Base-by-base conservation (phyloP, 2,888 invertebrate genomes). In the Cotesia congregata region DNA sequence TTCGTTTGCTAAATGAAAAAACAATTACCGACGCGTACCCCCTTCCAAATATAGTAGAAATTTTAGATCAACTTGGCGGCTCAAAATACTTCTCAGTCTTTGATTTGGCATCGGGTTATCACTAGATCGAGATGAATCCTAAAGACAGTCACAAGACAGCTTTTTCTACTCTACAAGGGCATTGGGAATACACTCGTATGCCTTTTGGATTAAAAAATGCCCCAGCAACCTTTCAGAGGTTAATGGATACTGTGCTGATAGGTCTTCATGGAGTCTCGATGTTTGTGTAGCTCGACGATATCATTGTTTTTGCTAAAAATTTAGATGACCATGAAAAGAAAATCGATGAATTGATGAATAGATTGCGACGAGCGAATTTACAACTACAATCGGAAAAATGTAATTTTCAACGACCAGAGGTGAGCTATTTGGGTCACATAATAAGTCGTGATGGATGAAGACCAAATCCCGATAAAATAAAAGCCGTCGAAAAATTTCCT, bases 1-100 rank as follows among this genome's bases (percentile, higher is more conserved):
- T 78, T 38, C 77, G 85, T 3, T 64, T 67, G 17, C 64, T 87
- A 0, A 88, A 88, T 73, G 73, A 79, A n/a, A 77, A 80, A 1
- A 88, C 86, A 0, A 78, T 83, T 0, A 79, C 80, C 0, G 85
- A 86, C 73, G 67, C 82, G 0, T 85, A 85, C 73, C 85, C 85
- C 1, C 61, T 86, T 0, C 83, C 85, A 4, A 79, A 81, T 38
- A 81, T 87, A 7, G 68, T 77, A 15, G 85, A 87, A 40, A 86
- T 86, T 15, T 41, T 86, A 5, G 82, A 84, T 20, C 79, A 83
- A 41, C 67, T 88, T 7, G 80, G 80, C 6, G 77, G 77, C 1
- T 77, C 80, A 1, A 78, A 75, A 67, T 84, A 81, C n/a, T 79
- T 77, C 17, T 76, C 74, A 1, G 74, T 76, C 0, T 79, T 79